Evolutionary conservation across 2,113 vertebrate genomes (phyloP).

Genomic region (Seriola quinqueradiata): DNA sequence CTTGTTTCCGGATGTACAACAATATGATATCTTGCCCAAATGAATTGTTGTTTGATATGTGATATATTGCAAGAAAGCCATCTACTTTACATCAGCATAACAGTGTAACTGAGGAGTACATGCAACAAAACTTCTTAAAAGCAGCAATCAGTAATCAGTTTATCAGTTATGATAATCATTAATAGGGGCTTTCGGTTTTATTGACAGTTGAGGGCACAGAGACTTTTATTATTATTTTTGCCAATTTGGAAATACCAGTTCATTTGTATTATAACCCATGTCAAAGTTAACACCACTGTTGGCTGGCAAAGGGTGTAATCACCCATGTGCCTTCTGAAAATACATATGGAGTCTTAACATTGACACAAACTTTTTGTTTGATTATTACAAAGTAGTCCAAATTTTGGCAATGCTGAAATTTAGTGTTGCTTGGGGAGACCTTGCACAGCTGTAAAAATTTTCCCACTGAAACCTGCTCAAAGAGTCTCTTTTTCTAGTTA

Average conservation of each 20-base stretch:
- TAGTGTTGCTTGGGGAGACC: conserved; percentile 19
- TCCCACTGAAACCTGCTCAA: neutral
- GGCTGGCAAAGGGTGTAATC: neutral
- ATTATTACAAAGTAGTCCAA: neutral
- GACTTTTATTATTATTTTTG: neutral
- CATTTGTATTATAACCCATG: neutral
- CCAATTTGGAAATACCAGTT: neutral
- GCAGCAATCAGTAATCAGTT: neutral
- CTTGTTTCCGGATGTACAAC: neutral
- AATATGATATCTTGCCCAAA: neutral
- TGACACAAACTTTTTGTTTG: neutral
- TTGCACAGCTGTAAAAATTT: conserved; percentile 15
- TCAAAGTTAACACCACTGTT: conserved; percentile 7
- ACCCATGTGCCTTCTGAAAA: conserved; percentile 23
- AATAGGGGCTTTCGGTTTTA: neutral
- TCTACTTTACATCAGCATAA: neutral
- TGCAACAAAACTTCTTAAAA: neutral
- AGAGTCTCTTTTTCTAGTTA: conserved; percentile 8
- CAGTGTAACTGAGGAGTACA: neutral
- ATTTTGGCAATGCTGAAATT: conserved; percentile 19
- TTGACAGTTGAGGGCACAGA: neutral
- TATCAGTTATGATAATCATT: neutral
- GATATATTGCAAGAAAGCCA: neutral
- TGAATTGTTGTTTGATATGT: neutral
- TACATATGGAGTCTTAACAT: neutral